Base-by-base conservation (phyloP, 2,888 invertebrate species). In the Latheticus oryzae region DNA sequence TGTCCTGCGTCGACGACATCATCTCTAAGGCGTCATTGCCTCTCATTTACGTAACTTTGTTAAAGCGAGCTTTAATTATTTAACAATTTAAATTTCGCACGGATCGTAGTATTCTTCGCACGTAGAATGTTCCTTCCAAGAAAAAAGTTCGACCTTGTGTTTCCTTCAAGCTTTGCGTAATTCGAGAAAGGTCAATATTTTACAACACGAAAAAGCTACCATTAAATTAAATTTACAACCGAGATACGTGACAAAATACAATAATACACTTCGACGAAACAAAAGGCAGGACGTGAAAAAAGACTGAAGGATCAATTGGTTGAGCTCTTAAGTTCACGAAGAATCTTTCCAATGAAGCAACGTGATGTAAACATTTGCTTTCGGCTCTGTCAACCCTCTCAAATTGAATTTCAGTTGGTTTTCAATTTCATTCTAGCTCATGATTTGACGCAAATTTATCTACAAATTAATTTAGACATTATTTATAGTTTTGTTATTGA, bases 161-260 rank as follows among this genome's bases (percentile, higher is more conserved):
- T 32, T 45, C 28, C 45, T 38, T 38, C 38, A 38, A 38, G 38
- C 45, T 28, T 28, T 45, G 28, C 32, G 45, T 45, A 45, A 19
- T 19, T 17, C 30, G 30, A 32, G 19, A 21, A 45, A 30, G 45
- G 47, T 35, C 47, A 47, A 47, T 47, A 35, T 47, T 35, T 35
- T 47, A 33, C 47, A 35, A 24, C 47, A 12, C 4, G 30, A 45
- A 45, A 45, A 45, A 45, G 45, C 45, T 30, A 45, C 47, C 45
- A 37, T 43, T 35, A 54, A 54, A 54, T 45, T 54, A 38, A 52
- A 54, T 54, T 54, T 54, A 54, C 37, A 24, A 54, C 47, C 21
- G 23, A 47, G 12, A 43, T 54, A 54, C 54, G 54, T 54, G 54
- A 54, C 45, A 47, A 47, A 45, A 54, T 47, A 54, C 37, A 26